Conservation (phyloP, 2,113 vertebrate genomes). For the Rana temporaria region DNA sequence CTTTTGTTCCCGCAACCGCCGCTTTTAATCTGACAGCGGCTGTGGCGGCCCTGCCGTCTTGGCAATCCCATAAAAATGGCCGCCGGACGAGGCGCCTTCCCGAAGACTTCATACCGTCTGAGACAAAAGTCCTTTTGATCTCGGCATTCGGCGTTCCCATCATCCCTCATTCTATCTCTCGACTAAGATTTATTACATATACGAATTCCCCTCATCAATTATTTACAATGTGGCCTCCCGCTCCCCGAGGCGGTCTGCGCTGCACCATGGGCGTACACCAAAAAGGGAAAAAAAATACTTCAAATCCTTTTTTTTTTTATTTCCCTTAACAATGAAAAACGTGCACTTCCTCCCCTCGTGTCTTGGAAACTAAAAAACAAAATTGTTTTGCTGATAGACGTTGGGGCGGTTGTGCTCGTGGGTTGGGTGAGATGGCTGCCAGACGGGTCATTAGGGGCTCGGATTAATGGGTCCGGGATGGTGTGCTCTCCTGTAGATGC, state of each 20-base stretch:
- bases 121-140: slow-evolving; percentile 43
- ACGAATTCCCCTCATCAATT: slow-evolving; percentile 22
- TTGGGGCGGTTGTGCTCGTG: too few relatives aligned
- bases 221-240: slow-evolving; percentile 5
- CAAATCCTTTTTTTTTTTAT: not conserved
- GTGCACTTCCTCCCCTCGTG: not conserved
- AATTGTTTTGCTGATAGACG: not conserved
- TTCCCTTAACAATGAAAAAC: not conserved
- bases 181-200: slow-evolving; percentile 14
- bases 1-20: too few relatives aligned
- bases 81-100: not conserved
- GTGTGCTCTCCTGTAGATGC: not conserved
- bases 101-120: not conserved
- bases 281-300: not conserved
- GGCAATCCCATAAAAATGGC: too few relatives aligned
- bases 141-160: slow-evolving; percentile 16
- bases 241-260: slow-evolving; percentile 11
- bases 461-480: not conserved
- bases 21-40: too few relatives aligned
- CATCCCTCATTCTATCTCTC: slow-evolving; percentile 9
- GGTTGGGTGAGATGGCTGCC: too few relatives aligned
- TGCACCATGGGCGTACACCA: not conserved
- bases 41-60: too few relatives aligned
- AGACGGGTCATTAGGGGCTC: too few relatives aligned
- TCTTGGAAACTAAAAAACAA: not conserved